A percentile compares a stretch with the other conserved stretches of the same genome.
Conservation (phyloP, 2,797 vertebrate species). For the Botia almorhae region DNA sequence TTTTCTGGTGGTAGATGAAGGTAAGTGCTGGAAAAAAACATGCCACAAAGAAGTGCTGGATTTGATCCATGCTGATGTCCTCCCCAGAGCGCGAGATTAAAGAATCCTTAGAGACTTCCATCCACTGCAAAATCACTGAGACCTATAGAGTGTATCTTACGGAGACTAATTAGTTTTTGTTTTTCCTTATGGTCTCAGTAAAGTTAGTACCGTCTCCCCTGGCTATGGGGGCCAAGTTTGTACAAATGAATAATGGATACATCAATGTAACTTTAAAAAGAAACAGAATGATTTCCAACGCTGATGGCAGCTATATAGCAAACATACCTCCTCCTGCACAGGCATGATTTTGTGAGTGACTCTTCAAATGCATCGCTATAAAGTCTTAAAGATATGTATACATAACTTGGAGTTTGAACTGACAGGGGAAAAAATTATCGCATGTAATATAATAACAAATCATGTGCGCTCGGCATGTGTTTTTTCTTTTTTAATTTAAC, state of each 20-base stretch:
- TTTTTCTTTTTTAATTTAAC: conserved; percentile 39
- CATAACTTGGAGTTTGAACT: conserved; percentile 45
- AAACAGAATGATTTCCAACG: conserved; percentile 47
- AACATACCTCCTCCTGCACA: conserved; percentile 43
- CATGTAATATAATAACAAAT: conserved; percentile 53
- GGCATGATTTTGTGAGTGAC: conserved; percentile 53
- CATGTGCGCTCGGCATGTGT: conserved; percentile 48
- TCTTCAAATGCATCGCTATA: conserved; percentile 56
- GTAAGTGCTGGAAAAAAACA: conserved; percentile 42
- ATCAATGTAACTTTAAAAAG: conserved; percentile 51
- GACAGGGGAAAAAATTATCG: conserved; percentile 48
- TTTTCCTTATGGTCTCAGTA: conserved; percentile 46
- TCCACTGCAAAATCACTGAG: conserved; percentile 43
- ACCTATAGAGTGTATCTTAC: conserved; percentile 40
- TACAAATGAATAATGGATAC: conserved; percentile 54
- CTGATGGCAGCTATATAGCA: conserved; percentile 53
- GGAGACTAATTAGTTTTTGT: conserved; percentile 61
- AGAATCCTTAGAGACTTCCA: conserved; percentile 38
- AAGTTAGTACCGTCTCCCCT: conserved; percentile 13
- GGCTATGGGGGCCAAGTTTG: conserved; percentile 47
- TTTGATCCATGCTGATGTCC: conserved; percentile 50
- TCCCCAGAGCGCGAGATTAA: conserved; percentile 45
- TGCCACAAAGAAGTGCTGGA: conserved; percentile 37
- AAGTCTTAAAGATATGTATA: conserved; percentile 53
- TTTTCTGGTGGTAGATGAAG: conserved; percentile 6